Evolutionary conservation across 2,113 vertebrate species (phyloP), one percentile per base, ranked within the genome.

Genomic region (Pygathrix nemaeus): DNA sequence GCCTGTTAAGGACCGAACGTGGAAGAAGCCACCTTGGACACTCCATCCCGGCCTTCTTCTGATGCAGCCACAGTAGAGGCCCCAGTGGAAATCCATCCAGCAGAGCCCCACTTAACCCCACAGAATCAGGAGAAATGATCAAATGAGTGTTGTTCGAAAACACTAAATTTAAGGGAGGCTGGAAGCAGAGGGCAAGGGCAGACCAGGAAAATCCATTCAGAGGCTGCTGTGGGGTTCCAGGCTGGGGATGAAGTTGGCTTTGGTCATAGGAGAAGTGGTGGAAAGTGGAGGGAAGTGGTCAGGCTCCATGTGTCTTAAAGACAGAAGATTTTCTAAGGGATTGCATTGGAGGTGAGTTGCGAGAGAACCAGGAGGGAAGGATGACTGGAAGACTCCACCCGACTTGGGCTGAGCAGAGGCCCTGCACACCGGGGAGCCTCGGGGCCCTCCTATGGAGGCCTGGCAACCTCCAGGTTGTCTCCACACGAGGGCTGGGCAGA

Each of bases 1-100:
- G 0, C 2, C 2, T 72, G n/a, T 30, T 64, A 45, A 82, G 10
- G 82, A 11, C 14, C 0, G 8, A 32, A 18, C 1, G 0, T 78
- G 23, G 17, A 5, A 50, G 48, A 78, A 20, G 80, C 32, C 18
- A 18, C 61, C 30, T 85, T 64, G 16, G 25, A 11, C 0, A 1
- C 40, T 79, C 18, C 17, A 9, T 48, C 8, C 21, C 25, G 4
- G 16, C 17, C 20, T 32, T 18, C 8, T 23, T 1, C 13, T 21
- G 23, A 84, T 32, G 35, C 25, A 68, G 27, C 12, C 80, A 38
- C 12, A 21, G 35, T 43, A 76, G 3, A 75, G 55, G 61, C 2
- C 7, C 35, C 4, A 20, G 23, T 32, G 10, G 4, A 48, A 93
- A 50, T 38, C 25, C 27, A 57, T 12, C 16, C 27, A 32, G 23